Conservation (phyloP, 2,113 vertebrate genomes). For the Serinus canaria region DNA sequence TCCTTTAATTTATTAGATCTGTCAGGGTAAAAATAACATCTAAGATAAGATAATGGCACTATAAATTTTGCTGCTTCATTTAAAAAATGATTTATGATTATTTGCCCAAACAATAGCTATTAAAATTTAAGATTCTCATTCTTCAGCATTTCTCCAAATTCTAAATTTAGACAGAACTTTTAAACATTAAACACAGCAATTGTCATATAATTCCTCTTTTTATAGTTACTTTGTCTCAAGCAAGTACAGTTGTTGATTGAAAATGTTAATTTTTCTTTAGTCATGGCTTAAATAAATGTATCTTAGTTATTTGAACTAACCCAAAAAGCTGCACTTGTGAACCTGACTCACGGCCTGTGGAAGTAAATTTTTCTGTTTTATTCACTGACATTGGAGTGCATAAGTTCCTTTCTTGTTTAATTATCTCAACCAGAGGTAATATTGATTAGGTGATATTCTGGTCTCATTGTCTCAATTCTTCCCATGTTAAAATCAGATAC, state of each 20-base stretch:
- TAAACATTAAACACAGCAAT: neutral
- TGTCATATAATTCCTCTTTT: neutral
- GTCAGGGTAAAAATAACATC: constrained; percentile 52
- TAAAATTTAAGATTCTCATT: neutral
- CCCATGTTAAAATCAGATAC: neutral
- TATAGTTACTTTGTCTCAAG: neutral
- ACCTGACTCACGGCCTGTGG: neutral
- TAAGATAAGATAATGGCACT: constrained; percentile 52
- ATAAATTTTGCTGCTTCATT: constrained; percentile 34
- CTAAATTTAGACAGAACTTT: neutral
- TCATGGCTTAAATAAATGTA: neutral
- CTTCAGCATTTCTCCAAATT: neutral
- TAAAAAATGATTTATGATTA: neutral
- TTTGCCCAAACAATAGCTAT: neutral
- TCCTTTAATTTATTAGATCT: constrained; percentile 58
- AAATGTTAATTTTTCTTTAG: neutral
- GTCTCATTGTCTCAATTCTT: neutral
- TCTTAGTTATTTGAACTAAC: neutral
- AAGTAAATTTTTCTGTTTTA: neutral
- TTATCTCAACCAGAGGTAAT: neutral
- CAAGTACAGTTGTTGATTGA: neutral
- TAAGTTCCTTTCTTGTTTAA: neutral
- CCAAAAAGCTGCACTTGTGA: neutral
- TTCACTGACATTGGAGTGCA: neutral
- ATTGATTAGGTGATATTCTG: neutral